Evolutionary conservation across 2,797 vertebrate species (phyloP).

Genomic region (Helicolenus hilgendorfi): DNA sequence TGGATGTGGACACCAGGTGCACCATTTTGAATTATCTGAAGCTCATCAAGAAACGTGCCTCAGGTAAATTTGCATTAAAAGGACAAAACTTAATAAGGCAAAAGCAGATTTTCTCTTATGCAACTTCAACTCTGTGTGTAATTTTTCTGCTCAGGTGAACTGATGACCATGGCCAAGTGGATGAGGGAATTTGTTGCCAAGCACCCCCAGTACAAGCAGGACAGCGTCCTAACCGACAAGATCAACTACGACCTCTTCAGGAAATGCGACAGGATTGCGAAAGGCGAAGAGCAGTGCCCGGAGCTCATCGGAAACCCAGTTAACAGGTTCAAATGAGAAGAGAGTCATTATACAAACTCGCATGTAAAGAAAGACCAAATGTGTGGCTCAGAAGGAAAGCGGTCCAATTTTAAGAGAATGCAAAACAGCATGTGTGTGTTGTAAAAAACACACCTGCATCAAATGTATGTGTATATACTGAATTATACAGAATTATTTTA

Average conservation of each 20-base stretch:
- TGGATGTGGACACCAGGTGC: conserved; percentile 98
- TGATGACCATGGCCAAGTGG: conserved; percentile 99
- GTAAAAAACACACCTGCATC: conserved; percentile 88
- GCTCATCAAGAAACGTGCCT: conserved; percentile 98
- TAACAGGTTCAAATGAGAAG: conserved; percentile 90
- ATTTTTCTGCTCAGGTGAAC: conserved; percentile 89
- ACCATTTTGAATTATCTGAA: conserved; percentile 98
- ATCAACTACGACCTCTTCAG: conserved; percentile 96
- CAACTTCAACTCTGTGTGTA: not conserved
- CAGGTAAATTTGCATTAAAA: conserved; percentile 88
- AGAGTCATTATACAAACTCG: conserved; percentile 20
- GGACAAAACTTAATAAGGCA: not conserved
- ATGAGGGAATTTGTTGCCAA: conserved; percentile 96
- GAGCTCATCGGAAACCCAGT: conserved; percentile 94
- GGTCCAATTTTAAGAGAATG: conserved; percentile 78
- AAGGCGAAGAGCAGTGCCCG: conserved; percentile 93
- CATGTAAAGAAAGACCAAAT: conserved; percentile 90
- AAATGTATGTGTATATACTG: conserved; percentile 94
- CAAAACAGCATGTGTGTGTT: conserved; percentile 83
- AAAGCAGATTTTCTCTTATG: not conserved
- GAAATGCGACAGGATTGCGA: conserved; percentile 95
- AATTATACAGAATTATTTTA: conserved; percentile 96
- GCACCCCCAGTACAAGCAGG: conserved; percentile 97
- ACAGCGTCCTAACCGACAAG: conserved; percentile 96
- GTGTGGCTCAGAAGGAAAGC: conserved; percentile 71